Base-by-base conservation (phyloP, 2,888 invertebrate genomes). In the Dyspetes luteomarginatus region DNA sequence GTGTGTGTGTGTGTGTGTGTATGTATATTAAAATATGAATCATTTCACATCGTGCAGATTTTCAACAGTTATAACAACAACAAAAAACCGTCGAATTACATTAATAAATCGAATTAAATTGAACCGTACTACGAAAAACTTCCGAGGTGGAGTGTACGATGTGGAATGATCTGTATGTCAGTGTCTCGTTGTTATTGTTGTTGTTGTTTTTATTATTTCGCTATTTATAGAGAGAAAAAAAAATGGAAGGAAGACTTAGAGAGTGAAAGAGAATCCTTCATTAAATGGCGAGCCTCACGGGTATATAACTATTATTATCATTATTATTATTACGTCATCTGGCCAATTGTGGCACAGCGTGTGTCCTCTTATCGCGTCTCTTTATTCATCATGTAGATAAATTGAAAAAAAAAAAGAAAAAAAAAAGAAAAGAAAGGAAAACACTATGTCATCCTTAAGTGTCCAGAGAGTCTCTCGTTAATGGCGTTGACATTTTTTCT, bases 161-260 rank as follows among this genome's bases (percentile, higher is more conserved):
- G 78, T 79, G 79, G 74, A 79, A 76, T 77, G 77, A 78, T 78
- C 65, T 52, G 82, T 82, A 67, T 82, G n/a, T n/a, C 65, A 80
- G 77, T 80, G n/a, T n/a, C n/a, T 28, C 12, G 84, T 83, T 81
- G 75, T 81, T 72, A 36, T 62, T 62, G 62, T 72, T 72, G n/a
- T 58, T 5, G 2, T 48, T 15, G 36, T 60, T 72, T 60, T 80
- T 76, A n/a, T n/a, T n/a, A n/a, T 78, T 65, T 72, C 67, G 43
- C 78, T 84, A 78, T 84, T 83, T 81, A 78, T 80, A 73, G 45
- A 52, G 17, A 60, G 55, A 58, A 41, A 56, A 41, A 67, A 64
- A 72, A 15, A 48, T 22, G 72, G 58, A 50, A 65, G 56, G 55
- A 64, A 60, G 15, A 56, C 48, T 65, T 60, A 60, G 50, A 17